These are phyloP conservation scores for Stomorhina lunata DNA, from an alignment of 2,888 invertebrate species.

Conservation along the genomic window DNA sequence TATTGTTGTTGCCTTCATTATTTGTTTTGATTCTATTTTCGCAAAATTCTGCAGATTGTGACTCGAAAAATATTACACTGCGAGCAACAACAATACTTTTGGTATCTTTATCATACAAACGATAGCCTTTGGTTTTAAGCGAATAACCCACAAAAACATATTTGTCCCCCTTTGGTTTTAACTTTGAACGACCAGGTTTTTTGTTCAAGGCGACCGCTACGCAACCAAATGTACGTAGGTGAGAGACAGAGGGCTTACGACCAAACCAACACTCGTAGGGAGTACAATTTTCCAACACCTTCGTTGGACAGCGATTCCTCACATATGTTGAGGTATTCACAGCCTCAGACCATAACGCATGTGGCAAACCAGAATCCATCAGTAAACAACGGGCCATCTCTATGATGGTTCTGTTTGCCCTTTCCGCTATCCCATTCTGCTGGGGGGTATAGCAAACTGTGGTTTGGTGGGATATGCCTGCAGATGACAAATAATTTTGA, in stretches of 20 bases:
- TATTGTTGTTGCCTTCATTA: not conserved
- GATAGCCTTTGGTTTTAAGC: constrained; percentile 50
- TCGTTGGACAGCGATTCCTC: constrained; percentile 61
- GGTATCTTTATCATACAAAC: constrained; percentile 49
- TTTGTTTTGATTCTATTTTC: no score
- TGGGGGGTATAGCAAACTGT: constrained; percentile 63
- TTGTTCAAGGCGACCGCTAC: constrained; percentile 56
- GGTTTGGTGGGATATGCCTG: constrained; percentile 62
- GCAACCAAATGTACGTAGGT: constrained; percentile 62
- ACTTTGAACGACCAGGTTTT: constrained; percentile 52
- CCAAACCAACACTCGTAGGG: constrained; percentile 64
- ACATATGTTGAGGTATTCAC: constrained; percentile 65
- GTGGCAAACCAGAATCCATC: constrained; percentile 26
- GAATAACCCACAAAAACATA: no score
- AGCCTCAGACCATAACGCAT: constrained; percentile 48
- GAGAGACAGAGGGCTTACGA: constrained; percentile 56
- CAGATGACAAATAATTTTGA: constrained; percentile 39
- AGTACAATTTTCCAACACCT: constrained; percentile 51
- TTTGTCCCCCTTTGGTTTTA: constrained; percentile 58
- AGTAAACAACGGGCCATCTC: constrained; percentile 65
- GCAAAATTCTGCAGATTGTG: no score
- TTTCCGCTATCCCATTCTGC: constrained; percentile 67
- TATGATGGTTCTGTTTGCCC: constrained; percentile 62
- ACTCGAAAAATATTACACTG: constrained; percentile 54
- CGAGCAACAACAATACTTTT: constrained; percentile 42